Conservation (phyloP, 2,797 vertebrate genomes). For the Parotocinclus haroldoi region DNA sequence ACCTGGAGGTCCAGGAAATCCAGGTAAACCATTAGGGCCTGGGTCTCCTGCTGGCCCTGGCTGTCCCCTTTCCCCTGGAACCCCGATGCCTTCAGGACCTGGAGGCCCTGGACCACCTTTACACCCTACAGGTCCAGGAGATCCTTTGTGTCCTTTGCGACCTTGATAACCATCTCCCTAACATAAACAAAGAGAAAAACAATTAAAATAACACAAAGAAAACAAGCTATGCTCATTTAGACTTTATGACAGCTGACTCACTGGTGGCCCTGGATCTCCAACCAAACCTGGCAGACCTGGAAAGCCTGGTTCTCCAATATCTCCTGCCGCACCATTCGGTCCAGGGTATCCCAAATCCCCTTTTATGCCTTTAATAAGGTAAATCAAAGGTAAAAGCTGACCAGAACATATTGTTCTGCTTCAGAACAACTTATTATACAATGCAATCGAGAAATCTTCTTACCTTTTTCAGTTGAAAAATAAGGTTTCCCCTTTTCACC, state of each 20-base stretch:
- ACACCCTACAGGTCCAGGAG: conserved; percentile 55
- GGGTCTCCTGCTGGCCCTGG: conserved; percentile 54
- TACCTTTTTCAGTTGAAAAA: conserved; percentile 17
- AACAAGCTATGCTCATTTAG: too few relatives aligned
- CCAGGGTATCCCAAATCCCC: conserved; percentile 31
- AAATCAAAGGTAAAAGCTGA: background rate
- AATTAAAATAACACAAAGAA: background rate
- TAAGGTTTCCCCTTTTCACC: conserved; percentile 18
- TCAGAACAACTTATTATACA: too few relatives aligned
- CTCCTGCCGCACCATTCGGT: conserved; percentile 33
- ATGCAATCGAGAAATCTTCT: too few relatives aligned
- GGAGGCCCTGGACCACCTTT: conserved; percentile 45
- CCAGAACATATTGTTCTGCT: too few relatives aligned
- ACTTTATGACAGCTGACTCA: conserved; percentile 35
- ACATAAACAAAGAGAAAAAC: background rate
- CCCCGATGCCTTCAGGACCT: conserved; percentile 56
- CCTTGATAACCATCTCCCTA: conserved; percentile 53
- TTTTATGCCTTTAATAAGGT: conserved; percentile 12
- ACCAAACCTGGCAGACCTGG: conserved; percentile 48
- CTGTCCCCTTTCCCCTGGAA: conserved; percentile 55
- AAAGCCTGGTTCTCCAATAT: conserved; percentile 43
- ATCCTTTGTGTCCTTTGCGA: conserved; percentile 61
- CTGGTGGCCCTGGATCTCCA: conserved; percentile 58
- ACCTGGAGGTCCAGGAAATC: conserved; percentile 53
- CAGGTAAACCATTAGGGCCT: conserved; percentile 69